Conservation (phyloP, 1,140 invertebrate species). For the Piezodorus guildinii region DNA sequence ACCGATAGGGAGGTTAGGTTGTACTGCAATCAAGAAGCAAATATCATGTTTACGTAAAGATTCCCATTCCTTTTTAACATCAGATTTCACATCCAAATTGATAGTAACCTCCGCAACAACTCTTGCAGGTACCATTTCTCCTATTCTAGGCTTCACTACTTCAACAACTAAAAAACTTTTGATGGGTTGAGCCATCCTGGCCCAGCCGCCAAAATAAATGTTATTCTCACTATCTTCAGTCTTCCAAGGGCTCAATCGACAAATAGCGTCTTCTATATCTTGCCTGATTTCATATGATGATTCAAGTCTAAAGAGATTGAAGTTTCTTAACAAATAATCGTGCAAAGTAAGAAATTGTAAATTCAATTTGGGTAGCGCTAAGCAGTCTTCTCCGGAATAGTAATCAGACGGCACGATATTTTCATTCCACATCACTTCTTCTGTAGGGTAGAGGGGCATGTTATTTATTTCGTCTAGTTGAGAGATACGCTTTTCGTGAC, state of each 20-base stretch:
- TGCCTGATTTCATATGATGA: conserved; percentile 96
- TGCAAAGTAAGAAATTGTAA: conserved; percentile 96
- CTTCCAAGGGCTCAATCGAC: conserved; percentile 33
- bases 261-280: conserved; percentile 96
- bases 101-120: conserved; percentile 91
- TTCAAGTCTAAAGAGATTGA: conserved; percentile 94
- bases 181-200: conserved; percentile 94
- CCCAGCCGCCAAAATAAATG: conserved; percentile 90
- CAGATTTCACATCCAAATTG: conserved; percentile 74
- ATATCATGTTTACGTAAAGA: conserved; percentile 93
- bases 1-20: conserved; percentile 72
- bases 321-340: conserved; percentile 95
- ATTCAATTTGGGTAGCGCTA: conserved; percentile 95
- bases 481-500: conserved; percentile 79
- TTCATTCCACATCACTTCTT: conserved; percentile 98
- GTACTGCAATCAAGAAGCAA: conserved; percentile 87
- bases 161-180: conserved; percentile 89
- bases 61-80: conserved; percentile 96
- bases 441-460: conserved; percentile 97
- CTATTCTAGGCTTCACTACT: conserved; percentile 76
- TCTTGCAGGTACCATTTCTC: conserved; percentile 86
- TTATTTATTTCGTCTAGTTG: conserved; percentile 92
- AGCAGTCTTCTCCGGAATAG: conserved; percentile 86
- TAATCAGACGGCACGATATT: conserved; percentile 97
- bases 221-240: conserved; percentile 46